Evolutionary conservation across 2,113 vertebrate species (phyloP).

Genomic region (Gavia stellata): DNA sequence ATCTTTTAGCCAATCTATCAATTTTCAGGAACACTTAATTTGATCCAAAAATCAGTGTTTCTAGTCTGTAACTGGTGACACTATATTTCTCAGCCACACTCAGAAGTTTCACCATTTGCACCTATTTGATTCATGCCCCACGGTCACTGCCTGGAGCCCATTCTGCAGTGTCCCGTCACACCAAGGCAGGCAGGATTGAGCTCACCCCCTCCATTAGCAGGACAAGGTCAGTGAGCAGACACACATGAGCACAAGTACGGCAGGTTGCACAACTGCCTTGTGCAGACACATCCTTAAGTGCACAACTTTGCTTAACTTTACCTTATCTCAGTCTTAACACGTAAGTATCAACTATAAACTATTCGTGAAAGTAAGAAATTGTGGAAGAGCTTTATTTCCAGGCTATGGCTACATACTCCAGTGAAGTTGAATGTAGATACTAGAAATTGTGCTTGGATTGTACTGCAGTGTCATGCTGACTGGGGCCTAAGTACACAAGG

Average conservation of each 20-base stretch:
- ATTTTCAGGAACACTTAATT: background rate
- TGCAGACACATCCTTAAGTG: too few relatives aligned
- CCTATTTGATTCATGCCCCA: background rate
- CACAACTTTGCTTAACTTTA: too few relatives aligned
- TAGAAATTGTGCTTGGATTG: background rate
- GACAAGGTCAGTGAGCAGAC: accelerated
- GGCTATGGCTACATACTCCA: background rate
- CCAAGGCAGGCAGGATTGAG: background rate
- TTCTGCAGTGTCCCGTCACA: background rate
- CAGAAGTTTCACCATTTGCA: background rate
- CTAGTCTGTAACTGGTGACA: background rate
- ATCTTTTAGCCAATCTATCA: background rate
- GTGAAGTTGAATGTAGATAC: background rate
- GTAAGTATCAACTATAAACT: background rate
- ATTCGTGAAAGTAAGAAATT: background rate
- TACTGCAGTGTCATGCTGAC: background rate
- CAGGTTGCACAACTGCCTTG: background rate
- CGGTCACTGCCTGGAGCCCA: accelerated
- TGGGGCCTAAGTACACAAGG: too few relatives aligned
- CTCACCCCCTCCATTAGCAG: background rate
- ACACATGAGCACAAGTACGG: accelerated
- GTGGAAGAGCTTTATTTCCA: background rate
- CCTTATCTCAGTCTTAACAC: background rate
- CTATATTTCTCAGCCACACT: background rate
- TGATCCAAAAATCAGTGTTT: background rate